Conservation (phyloP, 1,140 invertebrate genomes). For the Aphaenogaster ashmeadi region DNA sequence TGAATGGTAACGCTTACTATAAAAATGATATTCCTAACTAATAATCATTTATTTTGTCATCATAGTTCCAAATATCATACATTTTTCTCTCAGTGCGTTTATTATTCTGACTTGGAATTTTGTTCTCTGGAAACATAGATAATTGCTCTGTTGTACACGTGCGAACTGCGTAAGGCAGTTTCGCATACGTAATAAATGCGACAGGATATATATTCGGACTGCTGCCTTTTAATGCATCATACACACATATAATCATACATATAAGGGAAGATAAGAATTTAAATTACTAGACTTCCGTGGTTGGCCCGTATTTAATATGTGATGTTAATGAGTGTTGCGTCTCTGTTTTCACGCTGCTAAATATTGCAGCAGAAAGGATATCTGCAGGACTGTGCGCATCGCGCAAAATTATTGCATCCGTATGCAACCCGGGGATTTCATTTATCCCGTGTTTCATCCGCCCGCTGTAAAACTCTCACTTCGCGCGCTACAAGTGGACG, state of each 20-base stretch:
- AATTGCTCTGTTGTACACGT: background rate
- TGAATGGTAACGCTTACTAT: too few relatives aligned
- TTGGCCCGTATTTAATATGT: constrained; percentile 28
- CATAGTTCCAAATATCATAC: too few relatives aligned
- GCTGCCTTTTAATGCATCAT: constrained; percentile 13
- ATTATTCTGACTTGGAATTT: background rate
- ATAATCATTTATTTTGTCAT: too few relatives aligned
- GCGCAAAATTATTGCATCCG: constrained; percentile 50
- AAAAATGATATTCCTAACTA: too few relatives aligned
- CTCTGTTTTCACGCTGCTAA: constrained; percentile 35
- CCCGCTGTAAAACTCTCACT: constrained; percentile 32
- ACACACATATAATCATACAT: too few relatives aligned
- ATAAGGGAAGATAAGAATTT: constrained; percentile 36
- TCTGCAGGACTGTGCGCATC: constrained; percentile 11
- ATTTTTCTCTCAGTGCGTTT: background rate
- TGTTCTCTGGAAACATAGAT: background rate
- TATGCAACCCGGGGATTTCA: constrained; percentile 43
- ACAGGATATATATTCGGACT: background rate
- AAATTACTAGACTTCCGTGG: constrained; percentile 25
- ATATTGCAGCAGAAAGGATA: constrained; percentile 34
- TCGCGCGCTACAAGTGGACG: constrained; percentile 51
- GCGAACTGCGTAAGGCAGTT: background rate
- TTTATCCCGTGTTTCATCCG: constrained; percentile 40
- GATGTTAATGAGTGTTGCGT: constrained; percentile 42
- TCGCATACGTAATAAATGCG: background rate